Evolutionary conservation across 2,797 vertebrate genomes (phyloP).

Genomic region (Crenichthys baileyi): DNA sequence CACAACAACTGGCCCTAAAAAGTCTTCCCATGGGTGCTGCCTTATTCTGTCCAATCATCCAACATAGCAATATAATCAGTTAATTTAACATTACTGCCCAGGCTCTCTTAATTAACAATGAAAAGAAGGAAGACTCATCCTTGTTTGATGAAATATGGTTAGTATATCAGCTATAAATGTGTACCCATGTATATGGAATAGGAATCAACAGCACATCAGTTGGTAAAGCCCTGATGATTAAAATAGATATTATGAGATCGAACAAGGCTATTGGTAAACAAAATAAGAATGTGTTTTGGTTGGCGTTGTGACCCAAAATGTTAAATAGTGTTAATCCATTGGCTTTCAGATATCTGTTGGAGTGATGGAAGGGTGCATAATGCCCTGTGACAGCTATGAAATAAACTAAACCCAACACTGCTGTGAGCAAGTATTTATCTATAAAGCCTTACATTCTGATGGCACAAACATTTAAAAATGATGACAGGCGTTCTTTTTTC

Average conservation of each 20-base stretch:
- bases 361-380: conserved; percentile 68
- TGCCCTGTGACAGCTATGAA: conserved; percentile 78
- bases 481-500: conserved; percentile 74
- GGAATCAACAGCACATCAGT: background rate
- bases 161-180: background rate
- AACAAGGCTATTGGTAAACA: conserved; percentile 31
- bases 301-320: conserved; percentile 33
- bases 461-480: conserved; percentile 72
- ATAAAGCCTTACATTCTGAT: conserved; percentile 74
- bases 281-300: conserved; percentile 16
- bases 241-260: background rate
- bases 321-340: conserved; percentile 56
- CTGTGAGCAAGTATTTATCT: conserved; percentile 81
- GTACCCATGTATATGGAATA: background rate
- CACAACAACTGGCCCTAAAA: background rate
- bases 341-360: conserved; percentile 51
- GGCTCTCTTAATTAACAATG: background rate
- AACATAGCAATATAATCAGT: background rate
- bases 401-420: conserved; percentile 71
- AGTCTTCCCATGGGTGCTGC: background rate
- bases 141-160: background rate
- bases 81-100: background rate
- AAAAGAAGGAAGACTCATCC: background rate
- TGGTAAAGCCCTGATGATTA: background rate
- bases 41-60: background rate